A percentile compares a stretch with the other conserved stretches of the same genome.
phyloP scores from a whole-genome alignment of 2,888 invertebrate genomes.

The Nebria brevicollis region DNA sequence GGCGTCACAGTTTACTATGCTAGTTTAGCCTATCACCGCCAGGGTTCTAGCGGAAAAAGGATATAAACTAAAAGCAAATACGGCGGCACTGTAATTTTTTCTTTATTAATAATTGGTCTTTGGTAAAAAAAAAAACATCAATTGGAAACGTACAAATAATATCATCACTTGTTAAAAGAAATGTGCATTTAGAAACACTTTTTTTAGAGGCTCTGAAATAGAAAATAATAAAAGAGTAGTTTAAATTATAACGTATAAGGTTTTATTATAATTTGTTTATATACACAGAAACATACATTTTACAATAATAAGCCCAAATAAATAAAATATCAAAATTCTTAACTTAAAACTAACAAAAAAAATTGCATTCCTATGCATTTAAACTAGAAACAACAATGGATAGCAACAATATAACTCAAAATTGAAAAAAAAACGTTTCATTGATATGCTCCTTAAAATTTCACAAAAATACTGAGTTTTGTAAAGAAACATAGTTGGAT shows the following conservation, averaged over 20 bases:
- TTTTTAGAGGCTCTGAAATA: too few species aligned
- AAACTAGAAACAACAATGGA: neutral
- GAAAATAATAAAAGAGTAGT: neutral
- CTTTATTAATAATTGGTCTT: too few species aligned
- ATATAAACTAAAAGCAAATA: too few species aligned
- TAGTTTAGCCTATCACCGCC: too few species aligned
- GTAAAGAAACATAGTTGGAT: slow-evolving; percentile 24
- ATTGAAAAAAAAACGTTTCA: slow-evolving; percentile 15
- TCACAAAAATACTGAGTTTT: slow-evolving; percentile 36
- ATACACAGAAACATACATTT: slow-evolving; percentile 41
- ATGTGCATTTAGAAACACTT: too few species aligned
- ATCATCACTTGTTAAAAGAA: too few species aligned
- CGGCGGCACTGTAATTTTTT: too few species aligned
- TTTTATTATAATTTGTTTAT: slow-evolving; percentile 39
- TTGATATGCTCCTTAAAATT: slow-evolving; percentile 11
- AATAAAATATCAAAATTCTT: slow-evolving; percentile 45
- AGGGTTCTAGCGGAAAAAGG: too few species aligned
- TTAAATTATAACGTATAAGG: slow-evolving; percentile 39
- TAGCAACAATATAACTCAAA: slow-evolving; percentile 13
- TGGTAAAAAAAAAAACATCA: too few species aligned
- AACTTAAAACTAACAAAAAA: slow-evolving; percentile 23
- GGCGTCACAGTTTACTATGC: too few species aligned
- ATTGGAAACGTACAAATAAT: too few species aligned
- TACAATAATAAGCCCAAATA: slow-evolving; percentile 43
- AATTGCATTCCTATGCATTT: slow-evolving; percentile 22